Base-by-base conservation (phyloP, 1,140 invertebrate species). In the Cyclina sinensis region DNA sequence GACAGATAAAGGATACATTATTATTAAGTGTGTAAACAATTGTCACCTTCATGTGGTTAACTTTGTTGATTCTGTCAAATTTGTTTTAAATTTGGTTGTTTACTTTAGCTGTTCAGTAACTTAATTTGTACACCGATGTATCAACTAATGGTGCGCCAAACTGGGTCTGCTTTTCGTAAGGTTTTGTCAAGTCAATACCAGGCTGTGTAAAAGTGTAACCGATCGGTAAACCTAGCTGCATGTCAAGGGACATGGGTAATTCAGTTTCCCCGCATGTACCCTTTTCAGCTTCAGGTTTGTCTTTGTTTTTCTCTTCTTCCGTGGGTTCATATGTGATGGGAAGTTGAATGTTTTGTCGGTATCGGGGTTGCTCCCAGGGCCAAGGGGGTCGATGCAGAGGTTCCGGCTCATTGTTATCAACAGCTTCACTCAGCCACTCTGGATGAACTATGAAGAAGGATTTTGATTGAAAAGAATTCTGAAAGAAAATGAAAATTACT, bases 361-460 rank as follows among this genome's bases (percentile, higher is more conserved):
- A 91, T 5, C 91, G 85, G n/a, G 91, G 91, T 51, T 92, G 91
- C 88, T 92, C 91, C 90, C 91, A 92, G 18, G 91, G 88, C 91
- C 91, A 92, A 27, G 91, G 91, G 4, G 90, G 89, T 7, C 91
- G 74, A 68, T 88, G 51, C 5, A 92, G 90, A 46, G 91, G 91
- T 24, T 90, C 68, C 3, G 90, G 82, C 7, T 81, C 62, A 0
- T 86, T 88, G 54, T 88, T 83, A n/a, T 89, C 73, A 14, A 86
- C 86, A 4, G 27, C 46, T 48, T 92, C 91, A 18, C 89, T 90
- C 16, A 81, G 70, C 91, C 91, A 92, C 59, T 92, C 90, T 0
- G 91, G 91, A 54, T 92, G 90, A 0, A 92, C 89, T 16, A 91
- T 76, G 68, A 90, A 91, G 70, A 88, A 89, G 12, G 91, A 82